phyloP scores from a whole-genome alignment of 2,797 vertebrate genomes.

The Gymnocypris eckloni region DNA sequence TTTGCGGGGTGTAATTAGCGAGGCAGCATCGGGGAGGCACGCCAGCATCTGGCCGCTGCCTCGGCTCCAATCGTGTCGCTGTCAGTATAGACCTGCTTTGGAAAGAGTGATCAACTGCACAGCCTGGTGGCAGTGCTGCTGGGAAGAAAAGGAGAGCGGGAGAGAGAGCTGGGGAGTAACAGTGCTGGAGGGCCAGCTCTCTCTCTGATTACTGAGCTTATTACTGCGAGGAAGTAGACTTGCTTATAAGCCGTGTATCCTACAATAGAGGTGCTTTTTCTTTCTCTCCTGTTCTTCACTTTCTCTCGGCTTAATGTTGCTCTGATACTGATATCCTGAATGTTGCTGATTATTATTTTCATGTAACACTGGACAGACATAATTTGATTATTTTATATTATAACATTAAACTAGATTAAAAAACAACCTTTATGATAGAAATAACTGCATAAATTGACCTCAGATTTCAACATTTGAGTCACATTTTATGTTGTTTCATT shows the following conservation, averaged over 20 bases:
- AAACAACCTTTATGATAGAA: not conserved
- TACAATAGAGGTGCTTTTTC: conserved; percentile 34
- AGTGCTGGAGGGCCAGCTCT: conserved; percentile 11
- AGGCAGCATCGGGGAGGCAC: not conserved
- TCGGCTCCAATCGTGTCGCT: conserved; percentile 34
- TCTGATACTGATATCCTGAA: not conserved
- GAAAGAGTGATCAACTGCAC: conserved; percentile 35
- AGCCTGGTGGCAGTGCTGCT: conserved; percentile 42
- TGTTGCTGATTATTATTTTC: no score
- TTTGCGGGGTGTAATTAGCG: conserved; percentile 26
- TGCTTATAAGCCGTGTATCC: conserved; percentile 44
- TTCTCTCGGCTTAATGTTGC: not conserved
- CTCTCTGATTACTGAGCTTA: conserved; percentile 50
- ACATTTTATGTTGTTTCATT: not conserved
- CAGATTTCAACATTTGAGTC: not conserved
- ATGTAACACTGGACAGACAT: not conserved
- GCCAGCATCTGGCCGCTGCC: conserved; percentile 23
- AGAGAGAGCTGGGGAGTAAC: conserved; percentile 23
- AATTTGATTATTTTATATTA: not conserved
- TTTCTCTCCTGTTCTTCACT: not conserved
- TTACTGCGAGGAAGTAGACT: conserved; percentile 39
- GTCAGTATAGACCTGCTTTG: conserved; percentile 44
- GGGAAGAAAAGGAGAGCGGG: not conserved
- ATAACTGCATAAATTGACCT: not conserved
- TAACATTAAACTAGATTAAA: not conserved